A percentile compares a stretch with the other conserved stretches of the same genome.
Conservation (phyloP, 1,140 invertebrate genomes). For the Zophobas morio region DNA sequence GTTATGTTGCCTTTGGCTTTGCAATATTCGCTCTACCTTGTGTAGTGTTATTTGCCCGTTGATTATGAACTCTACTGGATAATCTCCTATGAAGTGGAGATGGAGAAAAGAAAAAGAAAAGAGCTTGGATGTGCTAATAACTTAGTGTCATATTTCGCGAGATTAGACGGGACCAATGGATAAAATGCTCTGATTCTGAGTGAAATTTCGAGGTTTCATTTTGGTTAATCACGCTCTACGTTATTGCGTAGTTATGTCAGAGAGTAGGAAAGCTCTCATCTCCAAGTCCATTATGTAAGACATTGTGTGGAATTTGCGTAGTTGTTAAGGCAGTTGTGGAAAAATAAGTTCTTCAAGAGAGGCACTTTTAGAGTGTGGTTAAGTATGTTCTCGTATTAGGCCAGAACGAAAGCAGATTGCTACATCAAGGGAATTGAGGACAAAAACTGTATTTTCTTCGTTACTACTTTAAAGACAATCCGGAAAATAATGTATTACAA, state of each 20-base stretch:
- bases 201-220: not conserved
- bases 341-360: no score
- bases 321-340: no score
- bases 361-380: no score
- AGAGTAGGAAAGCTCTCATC: not conserved
- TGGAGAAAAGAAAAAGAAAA: not conserved
- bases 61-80: not conserved
- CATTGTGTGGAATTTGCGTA: no score
- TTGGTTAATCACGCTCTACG: not conserved
- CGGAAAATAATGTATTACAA: no score
- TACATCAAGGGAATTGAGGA: no score
- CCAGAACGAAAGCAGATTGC: no score
- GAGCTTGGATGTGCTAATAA: not conserved
- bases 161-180: not conserved
- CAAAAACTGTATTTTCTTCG: no score
- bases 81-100: not conserved
- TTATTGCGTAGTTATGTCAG: conserved; percentile 1
- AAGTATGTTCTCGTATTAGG: no score
- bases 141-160: not conserved
- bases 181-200: not conserved
- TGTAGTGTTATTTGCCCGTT: conserved; percentile 5
- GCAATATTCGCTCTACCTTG: conserved; percentile 4
- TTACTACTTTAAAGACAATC: no score
- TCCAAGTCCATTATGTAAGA: no score
- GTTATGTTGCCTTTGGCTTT: conserved; percentile 8